Evolutionary conservation across 2,797 vertebrate genomes (phyloP), one percentile per base, ranked within the genome.

Genomic region (Ptychadena robeensis): DNA sequence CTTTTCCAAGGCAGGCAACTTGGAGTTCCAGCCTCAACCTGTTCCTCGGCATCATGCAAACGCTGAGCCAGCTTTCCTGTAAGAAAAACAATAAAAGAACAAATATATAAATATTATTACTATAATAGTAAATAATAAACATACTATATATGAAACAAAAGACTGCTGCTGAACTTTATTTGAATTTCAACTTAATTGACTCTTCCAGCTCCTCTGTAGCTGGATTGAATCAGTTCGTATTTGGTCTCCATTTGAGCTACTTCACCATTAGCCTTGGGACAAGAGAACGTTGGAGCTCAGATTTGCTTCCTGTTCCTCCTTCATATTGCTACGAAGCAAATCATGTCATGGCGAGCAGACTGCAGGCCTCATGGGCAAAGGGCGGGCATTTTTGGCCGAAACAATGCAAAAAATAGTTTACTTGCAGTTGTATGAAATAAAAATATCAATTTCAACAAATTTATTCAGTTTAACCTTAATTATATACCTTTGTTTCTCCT

Each of bases 51-150:
- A 0, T 96, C 96, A 83, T 97, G 96, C 22, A 96, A 90, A 9
- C 94, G 95, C 88, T 95, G 95, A 32, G 95, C 94, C 85, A 97
- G 92, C 89, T 97, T 97, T 98, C 90, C 96, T 96, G 85, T 22
- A 1, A 86, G 85, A 25, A 83, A n/a, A 14, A 70, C n/a, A n/a
- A n/a, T n/a, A n/a, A 78, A 84, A 61, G 84, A 88, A 86, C 66
- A 67, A 73, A n/a, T n/a, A n/a, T 14, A 0, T 0, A 22, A 48
- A 72, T 2, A 34, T 73, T 18, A 0, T 32, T 67, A 68, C n/a
- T 30, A 68, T 68, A 3, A 68, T 40, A 11, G 59, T 73, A 37
- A n/a, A n/a, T n/a, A n/a, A n/a, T n/a, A n/a, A n/a, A n/a, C n/a
- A n/a, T n/a, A n/a, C n/a, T n/a, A n/a, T n/a, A n/a, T n/a, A n/a